Percentiles rank a stretch among this genome's conserved stretches.
phyloP scores from a whole-genome alignment of 1,140 invertebrate genomes.

The Macrosteles quadrilineatus region DNA sequence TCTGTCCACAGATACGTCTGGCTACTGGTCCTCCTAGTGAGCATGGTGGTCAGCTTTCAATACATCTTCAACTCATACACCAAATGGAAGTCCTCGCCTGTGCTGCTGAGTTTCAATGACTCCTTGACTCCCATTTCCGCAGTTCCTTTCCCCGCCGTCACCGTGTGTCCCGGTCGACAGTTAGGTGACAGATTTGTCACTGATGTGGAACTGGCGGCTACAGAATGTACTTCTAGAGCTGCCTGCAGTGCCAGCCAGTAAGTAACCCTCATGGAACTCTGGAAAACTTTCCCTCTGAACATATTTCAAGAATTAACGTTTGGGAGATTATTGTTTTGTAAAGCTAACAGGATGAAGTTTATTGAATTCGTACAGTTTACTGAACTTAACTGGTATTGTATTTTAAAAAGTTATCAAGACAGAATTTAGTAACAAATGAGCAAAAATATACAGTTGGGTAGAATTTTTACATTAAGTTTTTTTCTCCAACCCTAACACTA shows the following conservation, averaged over 20 bases:
- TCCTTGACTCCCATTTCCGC: neutral
- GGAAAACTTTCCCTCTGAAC: too few relatives aligned
- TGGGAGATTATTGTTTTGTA: too few relatives aligned
- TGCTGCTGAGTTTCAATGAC: conserved; percentile 16
- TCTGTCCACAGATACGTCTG: neutral
- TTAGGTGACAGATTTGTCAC: neutral
- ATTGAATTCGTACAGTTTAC: too few relatives aligned
- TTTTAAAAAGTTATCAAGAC: too few relatives aligned
- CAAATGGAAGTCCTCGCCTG: neutral
- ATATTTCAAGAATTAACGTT: too few relatives aligned
- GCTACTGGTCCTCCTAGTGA: neutral
- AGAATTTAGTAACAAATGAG: too few relatives aligned
- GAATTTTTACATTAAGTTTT: too few relatives aligned
- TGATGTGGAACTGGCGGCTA: neutral
- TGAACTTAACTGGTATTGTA: too few relatives aligned
- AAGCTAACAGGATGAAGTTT: too few relatives aligned
- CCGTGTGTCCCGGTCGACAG: neutral
- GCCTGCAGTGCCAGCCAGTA: neutral
- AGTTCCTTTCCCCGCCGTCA: conserved; percentile 10
- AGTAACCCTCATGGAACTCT: too few relatives aligned
- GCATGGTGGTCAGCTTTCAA: neutral
- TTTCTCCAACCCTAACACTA: too few relatives aligned
- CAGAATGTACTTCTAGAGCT: neutral
- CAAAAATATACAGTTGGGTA: too few relatives aligned
- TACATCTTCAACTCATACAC: neutral